phyloP scores from a whole-genome alignment of 2,113 vertebrate genomes.

The Rhodinocichla rosea region DNA sequence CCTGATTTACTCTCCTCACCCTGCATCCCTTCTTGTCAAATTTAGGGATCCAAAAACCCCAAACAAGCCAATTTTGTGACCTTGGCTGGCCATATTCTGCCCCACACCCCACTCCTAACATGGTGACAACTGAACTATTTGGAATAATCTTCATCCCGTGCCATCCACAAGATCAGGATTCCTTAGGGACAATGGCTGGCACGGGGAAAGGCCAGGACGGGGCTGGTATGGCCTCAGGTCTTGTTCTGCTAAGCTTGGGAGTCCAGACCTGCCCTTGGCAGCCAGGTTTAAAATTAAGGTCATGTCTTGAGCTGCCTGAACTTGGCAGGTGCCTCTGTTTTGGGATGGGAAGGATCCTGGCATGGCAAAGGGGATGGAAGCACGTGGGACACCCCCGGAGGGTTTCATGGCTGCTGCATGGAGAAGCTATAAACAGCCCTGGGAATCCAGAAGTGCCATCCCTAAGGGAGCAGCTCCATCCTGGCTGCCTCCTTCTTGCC shows the following conservation, averaged over 20 bases:
- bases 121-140: not conserved
- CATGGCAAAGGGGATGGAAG: not conserved
- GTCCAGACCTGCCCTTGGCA: not conserved
- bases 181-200: not conserved
- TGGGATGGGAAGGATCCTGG: not conserved
- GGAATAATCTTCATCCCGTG: not conserved
- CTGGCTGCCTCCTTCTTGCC: not conserved
- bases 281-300: not conserved
- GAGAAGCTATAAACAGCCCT: not conserved
- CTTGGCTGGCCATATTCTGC: not conserved
- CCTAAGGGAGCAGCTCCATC: not conserved
- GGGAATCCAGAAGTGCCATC: not conserved
- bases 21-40: not conserved
- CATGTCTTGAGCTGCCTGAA: not conserved
- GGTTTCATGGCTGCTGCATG: not conserved
- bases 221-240: not conserved
- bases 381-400: accelerated
- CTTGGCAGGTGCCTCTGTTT: not conserved
- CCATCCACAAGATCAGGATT: not conserved
- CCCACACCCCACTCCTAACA: accelerated
- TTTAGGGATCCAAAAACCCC: not conserved
- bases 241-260: not conserved
- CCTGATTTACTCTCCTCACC: not conserved
- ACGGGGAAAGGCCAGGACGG: not conserved
- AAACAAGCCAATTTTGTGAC: not conserved